Base-by-base conservation (phyloP, 2,113 vertebrate species). In the Collichthys lucidus region DNA sequence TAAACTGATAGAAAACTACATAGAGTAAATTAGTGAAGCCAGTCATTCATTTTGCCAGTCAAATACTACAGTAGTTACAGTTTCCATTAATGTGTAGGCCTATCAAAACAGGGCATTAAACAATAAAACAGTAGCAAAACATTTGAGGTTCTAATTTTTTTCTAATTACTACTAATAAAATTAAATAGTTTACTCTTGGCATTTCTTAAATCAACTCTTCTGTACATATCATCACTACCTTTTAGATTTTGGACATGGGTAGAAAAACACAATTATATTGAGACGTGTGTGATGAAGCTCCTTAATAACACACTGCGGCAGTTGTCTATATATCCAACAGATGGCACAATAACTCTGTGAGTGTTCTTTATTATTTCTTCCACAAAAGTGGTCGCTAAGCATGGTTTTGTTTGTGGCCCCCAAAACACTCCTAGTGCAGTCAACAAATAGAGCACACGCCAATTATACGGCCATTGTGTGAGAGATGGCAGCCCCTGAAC, bases 321-420 rank as follows among this genome's bases (percentile, higher is more conserved):
- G 24, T 82, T 87, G 1, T 26, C 44, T 60, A 1, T 81, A 6
- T 40, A 57, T 82, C 90, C 93, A 88, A 42, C 80, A 93, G 93
- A 92, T 86, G 90, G 86, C 91, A 71, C 56, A 55, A 78, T 63
- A 64, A 60, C 55, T 68, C 79, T 49, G 42, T 52, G 17, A 67
- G 46, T 46, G 9, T 40, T 40, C 8, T 40, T 40, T 40, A 40
- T 40, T 40, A 26, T 26, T 26, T 26, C 35, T 40, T 40, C 35
- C 35, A 40, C 35, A 35, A 35, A 35, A 35, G 35, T 35, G 35
- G 35, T 8, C 35, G 1, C 8, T 35, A 8, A 35, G 35, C 35
- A 8, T 35, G 35, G 35, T 35, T 35, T 35, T 35, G 35, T 35
- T 35, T 35, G 35, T 35, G 35, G 35, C 35, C 35, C 35, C 35